Base-by-base conservation (phyloP, 2,113 vertebrate species). In the Porphyrio hochstetteri region DNA sequence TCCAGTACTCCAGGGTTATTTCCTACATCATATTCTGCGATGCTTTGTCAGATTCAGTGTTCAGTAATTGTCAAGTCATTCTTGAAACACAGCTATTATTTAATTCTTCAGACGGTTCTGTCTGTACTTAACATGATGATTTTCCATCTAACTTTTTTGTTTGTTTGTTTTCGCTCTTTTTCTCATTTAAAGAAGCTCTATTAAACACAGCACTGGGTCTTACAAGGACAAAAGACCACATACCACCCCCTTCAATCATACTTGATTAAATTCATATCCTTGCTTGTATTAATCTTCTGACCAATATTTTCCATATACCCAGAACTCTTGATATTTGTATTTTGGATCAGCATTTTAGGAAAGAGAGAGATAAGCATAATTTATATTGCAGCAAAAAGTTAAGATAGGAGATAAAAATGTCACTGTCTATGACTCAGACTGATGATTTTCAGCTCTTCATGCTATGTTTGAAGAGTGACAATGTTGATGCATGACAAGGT, bases 351-450 rank as follows among this genome's bases (percentile, higher is more conserved):
- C 10, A 82, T 70, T 76, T 60, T 56, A 60, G 36, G 61, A 81
- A 31, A 68, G 25, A 78, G 52, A 61, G 27, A 86, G 59, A 65
- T 29, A 65, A 76, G 72, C 3, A 61, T 64, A 65, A 92, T 35
- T 44, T 60, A 57, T 90, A 75, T 36, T 68, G 77, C 5, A 90
- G 63, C 29, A 92, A 91, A 64, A 93, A 86, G 8, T 57, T 59
- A 95, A 88, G 79, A 92, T 38, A 19, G 82, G 50, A 95, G 92
- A 87, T 44, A 96, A 97, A 97, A 97, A 97, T 93, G 88, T 94
- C 97, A 95, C 42, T 63, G 25, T 59, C 50, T 78, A 56, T 98
- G 97, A 98, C 79, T 98, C 97, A 98, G 89, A 64, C 44, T 85
- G 91, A 94, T 94, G 93, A 97, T 56, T 97, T 98, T 95, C 96